A percentile compares a stretch with the other conserved stretches of the same genome.
Conservation (phyloP, 2,888 invertebrate species). For the Allygus modestus region DNA sequence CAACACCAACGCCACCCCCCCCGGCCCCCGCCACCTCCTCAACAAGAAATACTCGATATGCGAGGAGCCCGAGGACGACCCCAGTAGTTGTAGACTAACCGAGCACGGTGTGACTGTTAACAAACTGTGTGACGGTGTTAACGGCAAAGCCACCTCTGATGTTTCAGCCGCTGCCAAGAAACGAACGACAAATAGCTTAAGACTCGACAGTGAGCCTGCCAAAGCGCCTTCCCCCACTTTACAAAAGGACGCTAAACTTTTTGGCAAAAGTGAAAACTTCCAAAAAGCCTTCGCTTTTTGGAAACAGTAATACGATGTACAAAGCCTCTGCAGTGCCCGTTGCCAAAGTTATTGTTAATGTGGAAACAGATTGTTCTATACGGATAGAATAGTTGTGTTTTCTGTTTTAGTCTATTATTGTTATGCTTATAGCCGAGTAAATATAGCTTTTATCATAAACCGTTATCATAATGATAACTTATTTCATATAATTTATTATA, state of each 20-base stretch:
- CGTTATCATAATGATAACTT: conserved; percentile 61
- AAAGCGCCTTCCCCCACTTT: conserved; percentile 62
- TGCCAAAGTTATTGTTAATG: conserved; percentile 64
- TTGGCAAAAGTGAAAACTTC: conserved; percentile 70
- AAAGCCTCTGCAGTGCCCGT: conserved; percentile 58
- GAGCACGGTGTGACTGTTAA: conserved; percentile 33
- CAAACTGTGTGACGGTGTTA: conserved; percentile 38
- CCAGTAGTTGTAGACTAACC: conserved; percentile 46
- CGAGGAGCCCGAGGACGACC: conserved; percentile 63
- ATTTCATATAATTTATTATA: conserved; percentile 55
- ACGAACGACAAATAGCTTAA: conserved; percentile 62
- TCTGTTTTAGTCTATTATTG: conserved; percentile 51
- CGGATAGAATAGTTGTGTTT: conserved; percentile 49
- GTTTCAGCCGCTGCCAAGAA: conserved; percentile 62
- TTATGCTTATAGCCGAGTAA: conserved; percentile 56
- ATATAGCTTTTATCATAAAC: conserved; percentile 42
- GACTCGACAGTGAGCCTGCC: conserved; percentile 42
- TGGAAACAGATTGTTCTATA: conserved; percentile 53
- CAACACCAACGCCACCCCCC: conserved; percentile 58
- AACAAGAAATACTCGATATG: conserved; percentile 67
- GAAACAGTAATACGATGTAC: conserved; percentile 71
- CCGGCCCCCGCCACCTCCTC: conserved; percentile 46
- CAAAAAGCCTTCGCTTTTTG: conserved; percentile 76
- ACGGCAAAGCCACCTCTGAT: conserved; percentile 47
- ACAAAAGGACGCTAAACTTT: conserved; percentile 64